Evolutionary conservation across 2,888 invertebrate genomes (phyloP).

Genomic region (Drosophila monieri): DNA sequence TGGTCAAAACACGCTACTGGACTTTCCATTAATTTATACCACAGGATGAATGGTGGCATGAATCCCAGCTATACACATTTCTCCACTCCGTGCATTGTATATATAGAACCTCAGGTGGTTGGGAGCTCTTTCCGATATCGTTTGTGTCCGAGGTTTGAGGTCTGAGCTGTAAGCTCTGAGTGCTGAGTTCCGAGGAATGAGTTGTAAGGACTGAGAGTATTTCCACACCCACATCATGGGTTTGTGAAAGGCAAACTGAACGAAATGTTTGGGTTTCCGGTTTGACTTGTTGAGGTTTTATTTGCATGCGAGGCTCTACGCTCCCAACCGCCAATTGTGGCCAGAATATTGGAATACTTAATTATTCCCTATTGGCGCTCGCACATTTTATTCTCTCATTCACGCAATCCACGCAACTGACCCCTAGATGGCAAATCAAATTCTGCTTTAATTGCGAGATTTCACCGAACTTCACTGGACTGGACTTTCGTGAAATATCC

Average conservation of each 20-base stretch:
- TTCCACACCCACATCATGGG: slow-evolving; percentile 31
- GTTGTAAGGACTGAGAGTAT: slow-evolving; percentile 17
- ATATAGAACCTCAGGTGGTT: slow-evolving; percentile 44
- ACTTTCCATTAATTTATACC: slow-evolving; percentile 75
- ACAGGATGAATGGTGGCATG: slow-evolving; percentile 56
- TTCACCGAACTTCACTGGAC: slow-evolving; percentile 43
- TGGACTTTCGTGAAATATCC: slow-evolving; percentile 40
- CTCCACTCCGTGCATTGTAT: slow-evolving; percentile 7
- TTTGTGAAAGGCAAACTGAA: slow-evolving; percentile 39
- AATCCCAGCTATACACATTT: slow-evolving; percentile 32
- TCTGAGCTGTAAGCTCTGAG: slow-evolving; percentile 7
- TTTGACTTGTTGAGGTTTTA: slow-evolving; percentile 77
- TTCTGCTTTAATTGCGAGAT: slow-evolving; percentile 55
- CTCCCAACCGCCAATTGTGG: slow-evolving; percentile 26
- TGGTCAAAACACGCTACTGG: slow-evolving; percentile 75
- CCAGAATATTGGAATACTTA: slow-evolving; percentile 51
- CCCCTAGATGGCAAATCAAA: slow-evolving; percentile 49
- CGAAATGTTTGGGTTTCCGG: slow-evolving; percentile 66
- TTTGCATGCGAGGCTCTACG: slow-evolving; percentile 63
- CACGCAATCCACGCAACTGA: slow-evolving; percentile 52
- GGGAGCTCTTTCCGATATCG: slow-evolving; percentile 7
- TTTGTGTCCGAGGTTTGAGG: slow-evolving; percentile 18
- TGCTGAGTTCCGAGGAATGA: not conserved
- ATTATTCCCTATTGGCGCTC: slow-evolving; percentile 67
- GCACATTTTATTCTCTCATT: slow-evolving; percentile 47